Evolutionary conservation across 1,140 invertebrate genomes (phyloP), one percentile per base, ranked within the genome.

Genomic region (Heliconius melpomene): DNA sequence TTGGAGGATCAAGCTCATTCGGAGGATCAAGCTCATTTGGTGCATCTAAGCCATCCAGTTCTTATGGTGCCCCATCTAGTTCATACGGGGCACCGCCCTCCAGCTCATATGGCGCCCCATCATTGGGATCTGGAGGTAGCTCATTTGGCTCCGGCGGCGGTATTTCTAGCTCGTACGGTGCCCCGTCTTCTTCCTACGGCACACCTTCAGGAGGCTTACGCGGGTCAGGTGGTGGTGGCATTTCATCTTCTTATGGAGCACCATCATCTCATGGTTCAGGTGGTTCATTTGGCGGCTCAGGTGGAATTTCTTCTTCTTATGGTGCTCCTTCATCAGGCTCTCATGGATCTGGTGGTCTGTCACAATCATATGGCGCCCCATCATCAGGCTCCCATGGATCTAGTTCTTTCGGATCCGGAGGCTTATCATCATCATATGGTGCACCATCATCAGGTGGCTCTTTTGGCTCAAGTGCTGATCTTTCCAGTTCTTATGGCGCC

Each of bases 1-100:
- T 72, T 38, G 76, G 76, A n/a, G 76, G 76, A 54, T 77, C 76
- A 11, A 86, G 84, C 76, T 84, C 86, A 26, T 77, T 77, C 29
- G 88, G 88, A 50, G 76, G 76, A 7, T 72, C 84, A 79, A 66
- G 76, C 82, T 84, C 76, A 0, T 90, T 85, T 54, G 86, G 87
- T 11, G 84, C 85, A 16, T 76, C 82, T 29, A 79, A 80, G 16
- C 91, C 94, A 8, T 95, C 95, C 0, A 93, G 93, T 46, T 94
- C 89, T 60, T 93, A 91, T 38, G 90, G 92, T 11, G 91, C 90
- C 9, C 86, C 84, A 3, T 89, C 88, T 1, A 85, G 82, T 79
- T 84, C 89, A 5, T 91, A 91, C 74, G 92, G 92, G 7, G 77
- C 89, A 74, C 89, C 91, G 71, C 89, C 91, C 23, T 90, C 89